A percentile compares a stretch with the other conserved stretches of the same genome.
phyloP scores from a whole-genome alignment of 1,140 invertebrate species.

The Bombus affinis region DNA sequence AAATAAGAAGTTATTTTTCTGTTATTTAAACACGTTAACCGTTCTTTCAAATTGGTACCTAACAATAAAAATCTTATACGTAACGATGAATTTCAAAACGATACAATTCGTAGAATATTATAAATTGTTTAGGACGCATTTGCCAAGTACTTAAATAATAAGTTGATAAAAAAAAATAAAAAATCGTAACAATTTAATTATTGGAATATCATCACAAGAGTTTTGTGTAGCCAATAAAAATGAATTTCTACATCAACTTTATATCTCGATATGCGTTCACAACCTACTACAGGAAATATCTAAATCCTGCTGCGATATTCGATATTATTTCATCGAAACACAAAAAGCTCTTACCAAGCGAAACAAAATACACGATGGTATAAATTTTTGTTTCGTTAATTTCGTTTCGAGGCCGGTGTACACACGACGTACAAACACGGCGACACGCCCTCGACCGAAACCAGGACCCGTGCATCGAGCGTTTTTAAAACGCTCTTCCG shows the following conservation, averaged over 20 bases:
- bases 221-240: background rate
- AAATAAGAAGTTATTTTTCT: too few relatives aligned
- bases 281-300: background rate
- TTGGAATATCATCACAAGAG: background rate
- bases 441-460: background rate
- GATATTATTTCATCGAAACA: background rate
- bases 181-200: background rate
- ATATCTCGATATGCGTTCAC: background rate
- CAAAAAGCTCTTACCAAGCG: background rate
- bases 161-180: background rate
- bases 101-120: background rate
- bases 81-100: background rate
- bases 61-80: too few relatives aligned
- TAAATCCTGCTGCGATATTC: background rate
- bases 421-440: background rate
- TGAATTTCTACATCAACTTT: background rate
- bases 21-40: too few relatives aligned
- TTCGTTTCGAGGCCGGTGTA: background rate
- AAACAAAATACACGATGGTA: background rate
- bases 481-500: constrained; percentile 19
- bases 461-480: too few relatives aligned
- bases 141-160: background rate
- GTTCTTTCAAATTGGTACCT: too few relatives aligned
- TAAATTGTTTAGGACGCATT: background rate
- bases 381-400: background rate